phyloP scores from a whole-genome alignment of 2,888 invertebrate species.

The Synanthedon myopaeformis region DNA sequence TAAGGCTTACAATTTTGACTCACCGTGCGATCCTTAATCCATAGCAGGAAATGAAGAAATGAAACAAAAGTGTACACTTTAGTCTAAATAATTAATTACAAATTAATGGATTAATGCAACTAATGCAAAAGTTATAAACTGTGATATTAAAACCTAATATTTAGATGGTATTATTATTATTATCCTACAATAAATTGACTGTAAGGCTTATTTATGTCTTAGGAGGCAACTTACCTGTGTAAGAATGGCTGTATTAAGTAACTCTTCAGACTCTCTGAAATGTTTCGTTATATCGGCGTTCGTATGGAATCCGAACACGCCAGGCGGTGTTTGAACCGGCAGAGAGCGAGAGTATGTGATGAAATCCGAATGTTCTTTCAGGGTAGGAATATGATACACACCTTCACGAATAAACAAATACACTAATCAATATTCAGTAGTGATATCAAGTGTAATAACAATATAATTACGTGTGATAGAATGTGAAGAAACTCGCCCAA shows the following conservation, averaged over 20 bases:
- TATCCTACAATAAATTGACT: not conserved
- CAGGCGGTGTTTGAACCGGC: conserved; percentile 83
- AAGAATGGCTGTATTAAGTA: conserved; percentile 79
- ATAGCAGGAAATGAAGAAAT: conserved; percentile 13
- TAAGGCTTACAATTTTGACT: conserved; percentile 17
- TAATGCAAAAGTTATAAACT: not conserved
- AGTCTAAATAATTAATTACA: not conserved
- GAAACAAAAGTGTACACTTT: conserved; percentile 6
- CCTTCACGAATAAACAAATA: conserved; percentile 37
- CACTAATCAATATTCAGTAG: no score
- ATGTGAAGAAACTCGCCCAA: no score
- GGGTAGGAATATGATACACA: conserved; percentile 78
- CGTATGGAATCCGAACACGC: conserved; percentile 91
- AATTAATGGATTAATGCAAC: not conserved
- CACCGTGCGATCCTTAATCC: conserved; percentile 51
- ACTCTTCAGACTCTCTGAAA: conserved; percentile 83
- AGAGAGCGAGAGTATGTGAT: conserved; percentile 75
- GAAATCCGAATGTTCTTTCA: conserved; percentile 79
- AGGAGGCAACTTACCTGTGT: conserved; percentile 76
- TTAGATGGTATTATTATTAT: not conserved
- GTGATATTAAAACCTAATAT: not conserved
- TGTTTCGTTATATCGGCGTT: conserved; percentile 95
- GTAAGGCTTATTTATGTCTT: not conserved
- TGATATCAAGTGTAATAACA: no score
- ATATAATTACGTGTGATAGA: no score